A percentile compares a stretch with the other conserved stretches of the same genome.
Conservation (phyloP, 1,140 invertebrate genomes). For the Phymorhynchus buccinoides region DNA sequence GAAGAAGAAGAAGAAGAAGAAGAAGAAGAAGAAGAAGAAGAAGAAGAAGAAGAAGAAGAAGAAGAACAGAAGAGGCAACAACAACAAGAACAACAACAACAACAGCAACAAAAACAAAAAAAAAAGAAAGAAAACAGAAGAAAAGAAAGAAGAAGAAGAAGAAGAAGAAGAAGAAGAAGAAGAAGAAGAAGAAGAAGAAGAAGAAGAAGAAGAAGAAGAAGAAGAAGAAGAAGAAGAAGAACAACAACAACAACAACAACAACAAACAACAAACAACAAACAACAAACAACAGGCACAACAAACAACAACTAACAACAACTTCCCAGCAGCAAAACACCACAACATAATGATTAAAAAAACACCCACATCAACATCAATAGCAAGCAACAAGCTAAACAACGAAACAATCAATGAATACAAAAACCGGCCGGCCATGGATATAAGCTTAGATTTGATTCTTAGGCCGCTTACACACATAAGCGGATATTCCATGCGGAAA, state of each 20-base stretch:
- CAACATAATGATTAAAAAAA: too few relatives aligned
- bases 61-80: not conserved
- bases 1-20: not conserved
- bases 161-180: not conserved
- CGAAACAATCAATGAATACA: too few relatives aligned
- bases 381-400: too few relatives aligned
- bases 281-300: too few relatives aligned
- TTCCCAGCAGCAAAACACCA: too few relatives aligned
- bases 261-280: too few relatives aligned
- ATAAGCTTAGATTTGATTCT: too few relatives aligned
- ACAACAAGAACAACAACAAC: not conserved
- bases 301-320: too few relatives aligned
- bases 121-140: not conserved
- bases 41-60: not conserved
- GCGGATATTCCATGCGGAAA: too few relatives aligned
- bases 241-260: not conserved
- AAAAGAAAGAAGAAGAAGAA: not conserved
- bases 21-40: not conserved
- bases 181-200: not conserved
- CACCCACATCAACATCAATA: too few relatives aligned
- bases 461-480: too few relatives aligned
- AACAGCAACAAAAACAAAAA: not conserved
- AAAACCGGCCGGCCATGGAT: too few relatives aligned
- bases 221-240: not conserved
- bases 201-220: not conserved